Evolutionary conservation across 2,888 invertebrate genomes (phyloP), one percentile per base, ranked within the genome.

Genomic region (Bhutanitis thaidina): DNA sequence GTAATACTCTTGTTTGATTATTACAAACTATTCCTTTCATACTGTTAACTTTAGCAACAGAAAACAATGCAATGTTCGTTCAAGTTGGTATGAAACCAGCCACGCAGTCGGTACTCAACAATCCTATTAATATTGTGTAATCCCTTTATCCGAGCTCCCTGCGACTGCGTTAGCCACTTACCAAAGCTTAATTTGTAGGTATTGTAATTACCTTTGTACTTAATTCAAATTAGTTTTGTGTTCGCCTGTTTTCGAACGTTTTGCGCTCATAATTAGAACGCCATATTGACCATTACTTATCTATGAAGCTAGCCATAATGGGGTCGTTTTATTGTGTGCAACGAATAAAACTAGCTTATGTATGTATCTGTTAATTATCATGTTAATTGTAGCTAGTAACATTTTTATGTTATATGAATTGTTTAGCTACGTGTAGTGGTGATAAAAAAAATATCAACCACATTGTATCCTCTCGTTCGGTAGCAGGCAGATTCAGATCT

Each of bases 101-200:
- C 59, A 53, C 55, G 48, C 54, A 50, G 52, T 49, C 58, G 53
- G 63, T 62, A 66, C 66, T 61, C 70, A 61, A 62, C 66, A 73
- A 70, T 69, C 69, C 74, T 74, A 80, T 82, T 80, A 80, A 79
- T 79, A 75, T 70, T 50, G 60, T 63, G 69, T 85, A 83, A 84
- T 80, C 84, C 77, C 71, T 78, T 72, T 75, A 76, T 69, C 70
- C 70, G 60, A 64, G 62, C 64, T 43, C 52, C 60, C 49, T 56
- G 53, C 58, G 61, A 48, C 54, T 65, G 60, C 64, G 69, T 71
- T 69, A 67, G 63, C 59, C 60, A 60, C 62, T 64, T 60, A 59
- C 56, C 54, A 57, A 57, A 62, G 61, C 64, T 67, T 69, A 67
- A 69, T 69, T 69, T 69, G 67, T 64, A 62, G 65, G 61, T 60